These are phyloP conservation scores for Neodiprion virginianus DNA, from an alignment of 1,140 invertebrate species.

Conservation along the genomic window DNA sequence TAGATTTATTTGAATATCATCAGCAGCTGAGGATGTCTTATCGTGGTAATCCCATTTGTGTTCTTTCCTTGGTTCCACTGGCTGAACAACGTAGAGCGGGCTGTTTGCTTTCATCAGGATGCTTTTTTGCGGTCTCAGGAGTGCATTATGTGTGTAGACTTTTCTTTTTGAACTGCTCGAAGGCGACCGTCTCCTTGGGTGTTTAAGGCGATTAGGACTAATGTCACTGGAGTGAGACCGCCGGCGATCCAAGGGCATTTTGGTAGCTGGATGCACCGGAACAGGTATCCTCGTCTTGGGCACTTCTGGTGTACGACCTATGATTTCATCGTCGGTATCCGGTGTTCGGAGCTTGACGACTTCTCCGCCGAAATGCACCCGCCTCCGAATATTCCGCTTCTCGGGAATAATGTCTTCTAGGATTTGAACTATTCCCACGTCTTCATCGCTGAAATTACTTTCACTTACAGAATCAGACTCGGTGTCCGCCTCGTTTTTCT, in stretches of 20 bases:
- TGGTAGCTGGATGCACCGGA: constrained; percentile 53
- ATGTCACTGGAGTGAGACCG: constrained; percentile 41
- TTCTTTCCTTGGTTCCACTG: background rate
- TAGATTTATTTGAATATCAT: constrained; percentile 15
- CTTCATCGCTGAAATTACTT: constrained; percentile 36
- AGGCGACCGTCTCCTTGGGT: constrained; percentile 38
- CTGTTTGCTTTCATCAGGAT: constrained; percentile 41
- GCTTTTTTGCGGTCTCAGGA: constrained; percentile 54
- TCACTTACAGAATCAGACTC: constrained; percentile 54
- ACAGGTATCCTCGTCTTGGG: constrained; percentile 50
- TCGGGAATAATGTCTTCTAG: constrained; percentile 21
- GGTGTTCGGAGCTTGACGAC: constrained; percentile 82
- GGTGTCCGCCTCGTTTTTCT: constrained; percentile 57
- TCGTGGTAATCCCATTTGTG: background rate
- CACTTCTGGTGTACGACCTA: background rate
- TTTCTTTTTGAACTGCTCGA: constrained; percentile 59
- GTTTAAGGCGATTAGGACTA: constrained; percentile 30
- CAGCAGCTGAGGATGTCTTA: background rate
- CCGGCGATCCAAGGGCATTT: constrained; percentile 40
- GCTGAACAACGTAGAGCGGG: constrained; percentile 13
- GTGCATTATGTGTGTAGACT: constrained; percentile 47
- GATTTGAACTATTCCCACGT: constrained; percentile 53
- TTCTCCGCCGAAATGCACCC: constrained; percentile 84
- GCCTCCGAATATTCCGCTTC: constrained; percentile 46
- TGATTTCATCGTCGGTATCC: constrained; percentile 70